Percentiles rank a stretch among this genome's conserved stretches.
Evolutionary conservation across 2,797 vertebrate genomes (phyloP).

Genomic region (Pyrocephalus nanus): DNA sequence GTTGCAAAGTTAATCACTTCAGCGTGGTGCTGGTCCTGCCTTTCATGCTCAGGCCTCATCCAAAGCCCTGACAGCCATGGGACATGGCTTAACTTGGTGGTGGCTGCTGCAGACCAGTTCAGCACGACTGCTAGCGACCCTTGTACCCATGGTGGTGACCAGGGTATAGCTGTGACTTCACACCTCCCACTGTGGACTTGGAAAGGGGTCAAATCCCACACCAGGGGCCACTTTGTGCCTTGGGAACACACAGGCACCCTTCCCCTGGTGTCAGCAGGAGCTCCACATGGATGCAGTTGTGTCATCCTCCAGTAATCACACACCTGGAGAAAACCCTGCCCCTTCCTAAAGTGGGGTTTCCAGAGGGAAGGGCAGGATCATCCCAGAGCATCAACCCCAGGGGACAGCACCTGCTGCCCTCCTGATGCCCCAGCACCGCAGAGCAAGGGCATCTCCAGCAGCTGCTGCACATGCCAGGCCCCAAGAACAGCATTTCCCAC

Average conservation of each 20-base stretch:
- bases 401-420: background rate
- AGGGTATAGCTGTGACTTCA: background rate
- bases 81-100: fast-evolving
- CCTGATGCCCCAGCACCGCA: background rate
- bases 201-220: background rate
- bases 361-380: background rate
- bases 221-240: fast-evolving
- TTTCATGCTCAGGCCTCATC: too few species aligned
- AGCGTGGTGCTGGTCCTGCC: too few species aligned
- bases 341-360: background rate
- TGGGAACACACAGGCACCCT: fast-evolving
- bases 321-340: background rate
- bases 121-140: background rate
- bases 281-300: fast-evolving
- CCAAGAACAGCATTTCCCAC: background rate
- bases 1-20: too few species aligned
- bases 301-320: fast-evolving
- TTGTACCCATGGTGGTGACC: background rate
- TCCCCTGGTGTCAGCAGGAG: background rate
- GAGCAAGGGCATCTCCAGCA: background rate
- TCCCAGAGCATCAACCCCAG: background rate
- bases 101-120: background rate
- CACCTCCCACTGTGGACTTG: background rate
- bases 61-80: background rate
- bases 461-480: background rate